Conservation (phyloP, 2,888 invertebrate genomes). For the Aproaerema taeniolella region DNA sequence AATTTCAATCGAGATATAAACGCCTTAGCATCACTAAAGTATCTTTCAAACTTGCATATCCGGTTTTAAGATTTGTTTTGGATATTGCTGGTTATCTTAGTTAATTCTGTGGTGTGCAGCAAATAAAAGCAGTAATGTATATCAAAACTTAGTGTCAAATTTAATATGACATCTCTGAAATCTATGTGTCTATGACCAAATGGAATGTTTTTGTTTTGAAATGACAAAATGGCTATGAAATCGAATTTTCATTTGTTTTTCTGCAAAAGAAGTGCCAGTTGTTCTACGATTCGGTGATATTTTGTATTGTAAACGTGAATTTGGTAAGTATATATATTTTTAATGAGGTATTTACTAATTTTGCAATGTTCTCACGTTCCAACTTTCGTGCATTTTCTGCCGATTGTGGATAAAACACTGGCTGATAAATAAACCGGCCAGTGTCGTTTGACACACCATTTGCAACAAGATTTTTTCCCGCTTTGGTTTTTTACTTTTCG, state of each 20-base stretch:
- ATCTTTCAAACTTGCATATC: no score
- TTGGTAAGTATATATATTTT: conserved; percentile 34
- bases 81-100: no score
- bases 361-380: conserved; percentile 15
- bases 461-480: conserved; percentile 23
- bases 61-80: no score
- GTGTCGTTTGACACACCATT: conserved; percentile 23
- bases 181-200: conserved; percentile 22
- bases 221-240: conserved; percentile 32
- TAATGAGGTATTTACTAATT: conserved; percentile 21
- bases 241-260: conserved; percentile 54
- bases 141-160: neutral
- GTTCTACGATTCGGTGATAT: conserved; percentile 32
- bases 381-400: no score
- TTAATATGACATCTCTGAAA: conserved; percentile 7
- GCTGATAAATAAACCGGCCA: conserved; percentile 45
- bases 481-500: conserved; percentile 22
- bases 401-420: conserved; percentile 29
- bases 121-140: conserved; percentile 4
- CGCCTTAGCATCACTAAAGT: neutral
- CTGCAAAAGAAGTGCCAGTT: conserved; percentile 52
- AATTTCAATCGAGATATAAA: no score
- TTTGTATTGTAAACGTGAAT: conserved; percentile 24
- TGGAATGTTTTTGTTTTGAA: conserved; percentile 37
- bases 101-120: no score